Evolutionary conservation across 1,140 invertebrate genomes (phyloP), one percentile per base, ranked within the genome.

Genomic region (Plutomurus gul): DNA sequence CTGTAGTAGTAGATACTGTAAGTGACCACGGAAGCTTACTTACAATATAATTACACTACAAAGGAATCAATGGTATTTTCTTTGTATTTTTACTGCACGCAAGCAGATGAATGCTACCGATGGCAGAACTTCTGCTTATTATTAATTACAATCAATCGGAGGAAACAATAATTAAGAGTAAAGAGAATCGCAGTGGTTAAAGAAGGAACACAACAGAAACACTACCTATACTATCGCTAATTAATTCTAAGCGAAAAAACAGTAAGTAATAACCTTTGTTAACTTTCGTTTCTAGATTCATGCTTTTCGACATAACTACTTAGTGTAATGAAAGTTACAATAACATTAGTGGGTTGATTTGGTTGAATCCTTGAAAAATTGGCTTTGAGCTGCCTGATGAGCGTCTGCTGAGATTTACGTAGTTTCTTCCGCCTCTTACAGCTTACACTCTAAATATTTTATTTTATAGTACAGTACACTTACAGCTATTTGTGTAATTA

Each of bases 281-380:
- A 7, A 65, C 16, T 36, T 16, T 36, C 7, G 36, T 33, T 56
- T 25, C 27, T 30, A 33, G 30, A 16, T 65, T n/a, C 56, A 65
- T 10, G 36, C 22, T 65, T 65, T 65, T 65, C 56, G 10, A 65
- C 27, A 75, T 46, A 49, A 33, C 16, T 49, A 25, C 4, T 36
- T 27, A 47, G 43, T 27, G 13, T 71, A 30, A 51, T 46, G 47
- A 33, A 47, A 11, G 27, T 51, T 13, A 73, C 27, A 46, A 49
- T 30, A 46, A 47, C 27, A 75, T 49, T 36, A 49, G 46, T 56
- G 49, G 18, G 49, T 46, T 75, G 25, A 46, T 47, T 49, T 51
- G 73, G 40, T 36, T 47, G 46, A 75, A 75, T 47, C 73, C 20
- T 51, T 49, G 40, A 43, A 75, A 75, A 75, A 75, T n/a, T 65